phyloP scores from a whole-genome alignment of 2,113 vertebrate genomes.

The Puffinus mauretanicus region DNA sequence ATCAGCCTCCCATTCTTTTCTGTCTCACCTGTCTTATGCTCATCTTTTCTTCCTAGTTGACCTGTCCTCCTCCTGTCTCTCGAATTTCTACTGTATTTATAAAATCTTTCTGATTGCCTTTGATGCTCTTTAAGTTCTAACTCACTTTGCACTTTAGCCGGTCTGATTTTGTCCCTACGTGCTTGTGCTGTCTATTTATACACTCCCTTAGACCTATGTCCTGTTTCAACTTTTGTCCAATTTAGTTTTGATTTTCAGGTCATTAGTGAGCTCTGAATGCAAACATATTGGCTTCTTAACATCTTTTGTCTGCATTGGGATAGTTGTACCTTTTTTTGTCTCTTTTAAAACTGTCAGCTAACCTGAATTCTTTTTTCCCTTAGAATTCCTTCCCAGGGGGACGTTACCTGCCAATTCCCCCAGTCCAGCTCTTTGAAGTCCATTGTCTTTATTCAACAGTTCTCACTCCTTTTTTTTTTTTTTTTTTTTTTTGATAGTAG shows the following conservation, averaged over 20 bases:
- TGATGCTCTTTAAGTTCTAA: slow-evolving; percentile 16
- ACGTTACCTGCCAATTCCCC: not conserved
- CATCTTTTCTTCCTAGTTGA: not conserved
- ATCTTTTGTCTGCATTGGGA: not conserved
- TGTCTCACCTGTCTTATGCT: not conserved
- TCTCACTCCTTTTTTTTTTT: not conserved
- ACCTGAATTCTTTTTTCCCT: slow-evolving; percentile 39
- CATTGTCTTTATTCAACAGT: slow-evolving; percentile 39
- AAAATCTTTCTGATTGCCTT: slow-evolving; percentile 15
- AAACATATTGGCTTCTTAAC: slow-evolving; percentile 19
- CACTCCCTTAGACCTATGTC: not conserved
- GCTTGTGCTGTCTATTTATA: slow-evolving; percentile 36
- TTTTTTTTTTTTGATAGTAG: not conserved
- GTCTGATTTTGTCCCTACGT: not conserved
- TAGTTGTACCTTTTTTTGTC: not conserved
- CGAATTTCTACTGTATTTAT: not conserved
- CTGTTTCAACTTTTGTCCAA: slow-evolving; percentile 20
- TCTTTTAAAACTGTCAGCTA: slow-evolving; percentile 5
- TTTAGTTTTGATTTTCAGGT: slow-evolving; percentile 36
- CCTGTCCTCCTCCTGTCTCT: not conserved
- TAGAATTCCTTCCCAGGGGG: slow-evolving; percentile 7
- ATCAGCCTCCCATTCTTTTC: not conserved
- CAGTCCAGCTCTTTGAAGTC: slow-evolving; percentile 9
- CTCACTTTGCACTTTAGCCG: not conserved
- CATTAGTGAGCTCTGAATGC: slow-evolving; percentile 50